Base-by-base conservation (phyloP, 2,113 vertebrate species). In the Clupea harengus region DNA sequence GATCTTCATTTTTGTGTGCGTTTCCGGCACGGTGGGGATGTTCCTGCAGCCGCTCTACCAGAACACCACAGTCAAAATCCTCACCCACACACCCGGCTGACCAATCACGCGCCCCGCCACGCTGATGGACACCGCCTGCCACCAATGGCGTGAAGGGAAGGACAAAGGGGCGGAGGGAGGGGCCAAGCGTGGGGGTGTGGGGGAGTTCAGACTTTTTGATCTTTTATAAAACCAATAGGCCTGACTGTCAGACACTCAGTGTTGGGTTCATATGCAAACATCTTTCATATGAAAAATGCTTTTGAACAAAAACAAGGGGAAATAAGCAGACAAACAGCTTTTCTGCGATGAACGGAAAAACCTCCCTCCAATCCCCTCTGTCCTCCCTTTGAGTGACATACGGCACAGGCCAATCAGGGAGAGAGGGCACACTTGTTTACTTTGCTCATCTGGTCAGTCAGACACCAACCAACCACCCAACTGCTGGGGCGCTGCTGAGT, bases 11-110 rank as follows among this genome's bases (percentile, higher is more conserved):
- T 97, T 98, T 0, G 97, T 99, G 87, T 99, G 98, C 0, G 97
- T 99, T 87, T 98, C 96, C 0, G 98, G 98, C 90, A 99, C 98
- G 0, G 13, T 99, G 0, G 98, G 97, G 86, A 99, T 99, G 98
- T 99, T 99, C 91, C 88, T 99, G 81, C 98, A 99, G 94, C 98
- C 98, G 0, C 97, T 99, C 67, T 99, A 97, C 95, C 98, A 98
- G 94, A 99, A 97, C 93, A 97, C 97, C 88, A 90, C 96, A 82
- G 91, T 94, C 83, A 95, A 97, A 90, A 96, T 95, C 92, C 95
- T 97, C 90, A 93, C 95, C 89, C 95, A 95, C 80, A 87, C 91
- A 28, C 92, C 94, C 1, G 95, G 95, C 91, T 96, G 95, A 96
- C 88, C 87, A 6, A 5, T 39, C 52, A 64, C 80, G 50, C 64